A percentile compares a stretch with the other conserved stretches of the same genome.
These are phyloP conservation scores for Pteruthius melanotis DNA, from an alignment of 2,113 vertebrate species.

Conservation along the genomic window DNA sequence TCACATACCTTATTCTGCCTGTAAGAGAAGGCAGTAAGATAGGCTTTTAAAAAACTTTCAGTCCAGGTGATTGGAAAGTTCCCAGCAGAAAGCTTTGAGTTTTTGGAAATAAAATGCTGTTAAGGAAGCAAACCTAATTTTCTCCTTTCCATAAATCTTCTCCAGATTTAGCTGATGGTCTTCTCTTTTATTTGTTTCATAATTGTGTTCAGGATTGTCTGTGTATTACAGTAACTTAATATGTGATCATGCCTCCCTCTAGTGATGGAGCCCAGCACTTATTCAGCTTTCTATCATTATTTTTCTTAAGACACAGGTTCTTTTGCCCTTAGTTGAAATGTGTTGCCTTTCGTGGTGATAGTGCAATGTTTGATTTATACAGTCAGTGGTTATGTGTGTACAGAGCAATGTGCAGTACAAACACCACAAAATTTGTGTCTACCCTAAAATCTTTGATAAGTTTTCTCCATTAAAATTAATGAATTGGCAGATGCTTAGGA, in stretches of 20 bases:
- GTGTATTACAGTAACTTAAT: not conserved
- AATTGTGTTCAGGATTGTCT: not conserved
- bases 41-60: not conserved
- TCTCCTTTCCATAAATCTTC: not conserved
- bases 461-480: not conserved
- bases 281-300: not conserved
- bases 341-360: not conserved
- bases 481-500: not conserved
- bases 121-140: conserved; percentile 38
- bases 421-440: not conserved
- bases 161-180: not conserved
- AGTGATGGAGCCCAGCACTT: conserved; percentile 41
- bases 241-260: conserved; percentile 51
- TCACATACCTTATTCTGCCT: conserved; percentile 14
- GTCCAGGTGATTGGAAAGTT: conserved; percentile 35
- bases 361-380: not conserved
- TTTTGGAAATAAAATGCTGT: not conserved
- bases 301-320: not conserved
- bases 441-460: not conserved
- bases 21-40: not conserved
- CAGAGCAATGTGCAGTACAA: not conserved
- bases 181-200: not conserved
- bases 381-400: not conserved
- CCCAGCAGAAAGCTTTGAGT: not conserved
- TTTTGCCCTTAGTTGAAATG: not conserved